Percentiles rank a stretch among this genome's conserved stretches.
Evolutionary conservation across 2,888 invertebrate genomes (phyloP).

Genomic region (Drosophila kuntzei): DNA sequence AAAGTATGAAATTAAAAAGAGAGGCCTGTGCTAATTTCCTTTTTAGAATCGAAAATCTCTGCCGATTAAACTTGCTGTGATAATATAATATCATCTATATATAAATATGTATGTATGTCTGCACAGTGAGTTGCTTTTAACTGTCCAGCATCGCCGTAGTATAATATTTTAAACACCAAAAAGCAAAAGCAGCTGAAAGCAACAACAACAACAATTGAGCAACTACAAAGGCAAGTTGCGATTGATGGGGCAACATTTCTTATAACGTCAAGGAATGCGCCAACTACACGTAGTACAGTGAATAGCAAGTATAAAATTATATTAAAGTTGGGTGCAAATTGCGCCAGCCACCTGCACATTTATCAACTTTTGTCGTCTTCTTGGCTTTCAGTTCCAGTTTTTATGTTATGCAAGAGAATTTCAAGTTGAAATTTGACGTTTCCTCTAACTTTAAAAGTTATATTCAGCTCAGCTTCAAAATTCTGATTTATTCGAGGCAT

Average conservation of each 20-base stretch:
- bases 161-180: conserved; percentile 35
- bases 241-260: conserved; percentile 70
- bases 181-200: conserved; percentile 28
- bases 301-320: conserved; percentile 23
- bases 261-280: conserved; percentile 31
- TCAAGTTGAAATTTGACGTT: conserved; percentile 2
- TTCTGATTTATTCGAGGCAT: not conserved
- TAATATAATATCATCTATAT: conserved; percentile 28
- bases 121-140: conserved; percentile 49
- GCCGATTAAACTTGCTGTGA: conserved; percentile 37
- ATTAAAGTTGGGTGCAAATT: conserved; percentile 5
- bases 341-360: not conserved
- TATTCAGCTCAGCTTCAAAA: not conserved
- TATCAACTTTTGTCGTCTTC: not conserved
- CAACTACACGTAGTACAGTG: conserved; percentile 20
- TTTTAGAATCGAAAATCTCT: conserved; percentile 42
- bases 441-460: not conserved
- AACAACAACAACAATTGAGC: conserved; percentile 10
- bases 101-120: conserved; percentile 4
- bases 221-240: conserved; percentile 26
- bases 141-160: conserved; percentile 20
- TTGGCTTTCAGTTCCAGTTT: not conserved
- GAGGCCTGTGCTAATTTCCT: conserved; percentile 9
- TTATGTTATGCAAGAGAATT: conserved; percentile 6
- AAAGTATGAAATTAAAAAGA: conserved; percentile 66